Conservation (phyloP, 2,797 vertebrate species). For the Peromyscus aztecus region DNA sequence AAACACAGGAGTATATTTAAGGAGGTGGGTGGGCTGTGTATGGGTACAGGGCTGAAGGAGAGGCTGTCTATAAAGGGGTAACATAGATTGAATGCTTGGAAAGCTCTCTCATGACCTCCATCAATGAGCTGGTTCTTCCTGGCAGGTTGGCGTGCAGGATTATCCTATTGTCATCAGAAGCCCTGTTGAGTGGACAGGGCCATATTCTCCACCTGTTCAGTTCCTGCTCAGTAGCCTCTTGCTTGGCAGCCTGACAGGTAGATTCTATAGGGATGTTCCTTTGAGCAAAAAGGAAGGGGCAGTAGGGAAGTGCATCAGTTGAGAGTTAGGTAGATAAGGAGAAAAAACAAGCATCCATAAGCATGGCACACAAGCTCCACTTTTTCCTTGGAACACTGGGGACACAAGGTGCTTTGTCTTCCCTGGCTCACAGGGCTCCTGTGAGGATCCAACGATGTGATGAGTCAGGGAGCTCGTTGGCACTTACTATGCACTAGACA, state of each 20-base stretch:
- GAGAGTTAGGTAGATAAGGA: constrained; percentile 41
- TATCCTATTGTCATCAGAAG: not conserved
- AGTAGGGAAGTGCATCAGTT: not conserved
- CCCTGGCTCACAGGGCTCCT: constrained; percentile 52
- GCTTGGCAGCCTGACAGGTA: not conserved
- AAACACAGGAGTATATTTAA: not conserved
- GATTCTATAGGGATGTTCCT: not conserved
- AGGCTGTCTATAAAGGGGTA: constrained; percentile 32
- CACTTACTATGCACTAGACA: constrained; percentile 58
- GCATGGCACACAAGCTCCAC: not conserved
- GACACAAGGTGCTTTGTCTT: constrained; percentile 54
- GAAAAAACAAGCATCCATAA: constrained; percentile 28
- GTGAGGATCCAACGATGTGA: constrained; percentile 34
- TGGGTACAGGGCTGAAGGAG: not conserved
- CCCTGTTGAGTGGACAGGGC: not conserved
- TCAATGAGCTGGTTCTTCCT: not conserved
- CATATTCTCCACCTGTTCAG: not conserved
- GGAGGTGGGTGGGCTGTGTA: not conserved
- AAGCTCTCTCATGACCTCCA: not conserved
- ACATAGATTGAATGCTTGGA: not conserved
- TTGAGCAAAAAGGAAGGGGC: constrained; percentile 25
- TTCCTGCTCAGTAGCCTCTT: not conserved
- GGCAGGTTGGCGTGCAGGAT: not conserved
- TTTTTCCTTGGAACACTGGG: constrained; percentile 23
- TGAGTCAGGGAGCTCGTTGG: constrained; percentile 17